These are phyloP conservation scores for Ostrea denselamellosa DNA, from an alignment of 1,140 invertebrate species.

Conservation along the genomic window DNA sequence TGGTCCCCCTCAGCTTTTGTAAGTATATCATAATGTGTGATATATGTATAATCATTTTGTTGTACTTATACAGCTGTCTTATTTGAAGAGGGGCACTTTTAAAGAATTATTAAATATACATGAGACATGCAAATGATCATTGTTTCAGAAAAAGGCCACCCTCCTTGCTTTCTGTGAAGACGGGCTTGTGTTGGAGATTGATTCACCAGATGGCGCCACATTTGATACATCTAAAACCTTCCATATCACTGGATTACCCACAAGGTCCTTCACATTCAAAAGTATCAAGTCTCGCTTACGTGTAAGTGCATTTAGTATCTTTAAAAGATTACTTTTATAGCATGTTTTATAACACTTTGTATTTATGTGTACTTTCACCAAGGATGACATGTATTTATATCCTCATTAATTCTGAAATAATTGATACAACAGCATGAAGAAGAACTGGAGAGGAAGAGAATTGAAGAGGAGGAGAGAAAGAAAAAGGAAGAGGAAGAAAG, in stretches of 20 bases:
- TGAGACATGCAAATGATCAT: no score
- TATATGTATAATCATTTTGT: neutral
- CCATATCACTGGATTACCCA: constrained; percentile 73
- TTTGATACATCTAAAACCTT: constrained; percentile 76
- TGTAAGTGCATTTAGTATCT: constrained; percentile 64
- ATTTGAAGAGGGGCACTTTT: neutral
- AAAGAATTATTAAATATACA: neutral
- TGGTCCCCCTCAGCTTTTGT: constrained; percentile 78
- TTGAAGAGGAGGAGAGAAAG: constrained; percentile 80
- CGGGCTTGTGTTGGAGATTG: constrained; percentile 75
- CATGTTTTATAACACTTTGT: neutral
- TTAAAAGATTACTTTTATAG: neutral
- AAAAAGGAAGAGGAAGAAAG: constrained; percentile 80
- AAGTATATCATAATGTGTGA: constrained; percentile 58
- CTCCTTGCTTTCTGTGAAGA: constrained; percentile 76
- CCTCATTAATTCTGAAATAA: neutral
- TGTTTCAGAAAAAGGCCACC: constrained; percentile 60
- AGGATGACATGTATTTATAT: neutral
- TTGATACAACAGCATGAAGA: constrained; percentile 76
- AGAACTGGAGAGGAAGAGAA: constrained; percentile 72
- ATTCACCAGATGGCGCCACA: constrained; percentile 70
- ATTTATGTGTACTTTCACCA: neutral
- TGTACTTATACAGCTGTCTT: neutral
- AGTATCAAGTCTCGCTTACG: constrained; percentile 77
- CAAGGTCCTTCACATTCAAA: constrained; percentile 71